Evolutionary conservation across 92 coral and sea anemone genomes (phyloP), one percentile per base, ranked within the genome.

Genomic region (Anthopleura xanthogrammica): DNA sequence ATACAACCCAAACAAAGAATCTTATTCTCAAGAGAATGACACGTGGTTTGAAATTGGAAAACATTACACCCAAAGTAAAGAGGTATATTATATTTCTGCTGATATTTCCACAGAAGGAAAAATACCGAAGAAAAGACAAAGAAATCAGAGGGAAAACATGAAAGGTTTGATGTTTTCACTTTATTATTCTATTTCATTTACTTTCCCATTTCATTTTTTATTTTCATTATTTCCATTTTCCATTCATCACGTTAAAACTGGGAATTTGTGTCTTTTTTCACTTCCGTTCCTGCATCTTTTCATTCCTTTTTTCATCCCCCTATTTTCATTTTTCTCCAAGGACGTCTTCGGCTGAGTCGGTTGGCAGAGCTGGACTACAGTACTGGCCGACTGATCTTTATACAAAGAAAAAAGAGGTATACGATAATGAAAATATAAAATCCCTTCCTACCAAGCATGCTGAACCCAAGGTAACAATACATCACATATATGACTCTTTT

Each of bases 301-400:
- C 40, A 20, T 16, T 76, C 16, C 79, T 5, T 14, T 43, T 19
- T 42, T 57, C 64, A 58, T 46, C 9, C 50, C 7, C 24, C 54
- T 42, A 1, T 3, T 76, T 52, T 2, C 43, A 36, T 16, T 16
- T 23, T 60, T 17, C 4, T 62, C 52, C 16, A 81, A 93, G 97
- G 74, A 85, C 97, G 23, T 94, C 97, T 43, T 95, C 98, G 41
- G 89, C 85, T 40, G 98, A 95, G 87, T 92, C 97, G 42, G 95
- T 95, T 40, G 96, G 98, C 78, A 90, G 98, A 57, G 97, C 97
- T 29, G 98, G 98, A 65, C 87, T 95, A 60, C 95, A 88, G 72
- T 95, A 95, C 90, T 89, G 95, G 93, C 90, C 98, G 29, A 90
- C 88, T 42, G 86, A 90, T 65, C 24, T 87, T 54, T 46, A 83